Percentiles rank a stretch among this genome's conserved stretches.
These are phyloP conservation scores for Prunella fulvescens DNA, from an alignment of 2,113 vertebrate genomes.

Conservation along the genomic window DNA sequence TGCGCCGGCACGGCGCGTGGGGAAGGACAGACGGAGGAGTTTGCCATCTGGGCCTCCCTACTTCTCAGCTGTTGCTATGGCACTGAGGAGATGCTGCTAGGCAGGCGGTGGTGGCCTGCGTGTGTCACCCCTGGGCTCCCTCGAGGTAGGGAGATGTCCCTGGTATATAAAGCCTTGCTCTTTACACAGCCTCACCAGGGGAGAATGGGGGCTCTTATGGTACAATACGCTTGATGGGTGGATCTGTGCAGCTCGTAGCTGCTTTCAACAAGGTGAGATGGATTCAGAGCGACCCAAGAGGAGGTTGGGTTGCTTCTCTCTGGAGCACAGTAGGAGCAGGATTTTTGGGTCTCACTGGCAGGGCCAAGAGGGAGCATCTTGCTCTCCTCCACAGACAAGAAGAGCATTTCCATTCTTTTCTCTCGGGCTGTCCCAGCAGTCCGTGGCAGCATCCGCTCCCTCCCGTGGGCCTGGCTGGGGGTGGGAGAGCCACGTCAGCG, in stretches of 20 bases:
- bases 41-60: slow-evolving; percentile 64
- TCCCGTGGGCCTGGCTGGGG: neutral
- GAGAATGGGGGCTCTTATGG: neutral
- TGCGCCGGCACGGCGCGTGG: neutral
- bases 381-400: accelerated
- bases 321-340: neutral
- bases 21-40: slow-evolving; percentile 55
- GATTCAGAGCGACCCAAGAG: neutral
- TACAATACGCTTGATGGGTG: accelerated
- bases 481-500: slow-evolving; percentile 9
- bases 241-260: neutral
- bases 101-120: neutral
- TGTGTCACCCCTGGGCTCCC: slow-evolving; percentile 31
- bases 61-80: slow-evolving; percentile 62
- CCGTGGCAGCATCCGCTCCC: neutral
- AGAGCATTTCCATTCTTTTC: neutral
- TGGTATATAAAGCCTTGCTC: accelerated
- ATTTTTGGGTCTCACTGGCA: neutral
- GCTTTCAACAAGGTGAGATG: neutral
- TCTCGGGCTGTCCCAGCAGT: neutral
- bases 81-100: slow-evolving; percentile 51
- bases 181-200: neutral
- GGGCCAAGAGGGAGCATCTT: neutral
- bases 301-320: neutral
- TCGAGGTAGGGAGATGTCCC: neutral